These are phyloP conservation scores for Champsocephalus esox DNA, from an alignment of 2,797 vertebrate genomes.

Conservation along the genomic window DNA sequence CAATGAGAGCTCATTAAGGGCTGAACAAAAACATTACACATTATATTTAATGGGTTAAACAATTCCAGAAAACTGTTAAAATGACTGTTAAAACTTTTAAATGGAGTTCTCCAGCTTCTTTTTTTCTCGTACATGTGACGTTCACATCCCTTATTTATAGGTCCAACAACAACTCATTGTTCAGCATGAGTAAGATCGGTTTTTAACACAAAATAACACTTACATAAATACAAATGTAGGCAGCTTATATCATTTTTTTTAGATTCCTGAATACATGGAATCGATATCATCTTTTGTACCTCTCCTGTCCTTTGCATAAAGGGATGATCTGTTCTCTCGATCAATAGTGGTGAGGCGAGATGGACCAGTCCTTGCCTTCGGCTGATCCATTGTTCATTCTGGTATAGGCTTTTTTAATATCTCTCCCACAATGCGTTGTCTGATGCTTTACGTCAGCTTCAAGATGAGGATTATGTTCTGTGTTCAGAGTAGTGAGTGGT, in stretches of 20 bases:
- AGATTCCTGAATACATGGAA: conserved; percentile 43
- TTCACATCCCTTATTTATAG: conserved; percentile 21
- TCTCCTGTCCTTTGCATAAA: conserved; percentile 52
- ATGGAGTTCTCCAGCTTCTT: not conserved
- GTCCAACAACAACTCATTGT: conserved; percentile 5
- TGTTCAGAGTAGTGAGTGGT: conserved; percentile 10
- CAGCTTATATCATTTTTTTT: conserved; percentile 71
- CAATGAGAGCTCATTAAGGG: conserved; percentile 10
- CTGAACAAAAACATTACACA: not conserved
- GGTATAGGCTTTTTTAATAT: conserved; percentile 48
- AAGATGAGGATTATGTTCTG: conserved; percentile 14
- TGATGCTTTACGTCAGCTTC: conserved; percentile 11
- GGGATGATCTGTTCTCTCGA: conserved; percentile 57
- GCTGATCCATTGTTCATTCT: conserved; percentile 41
- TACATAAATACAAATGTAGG: conserved; percentile 73
- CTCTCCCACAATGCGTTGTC: conserved; percentile 45
- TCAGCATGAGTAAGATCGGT: conserved; percentile 5
- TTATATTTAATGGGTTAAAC: too few relatives aligned
- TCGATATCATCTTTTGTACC: conserved; percentile 56
- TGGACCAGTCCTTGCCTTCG: conserved; percentile 49
- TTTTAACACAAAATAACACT: conserved; percentile 50
- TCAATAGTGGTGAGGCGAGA: conserved; percentile 64
- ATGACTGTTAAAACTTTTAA: not conserved
- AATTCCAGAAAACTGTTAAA: too few relatives aligned
- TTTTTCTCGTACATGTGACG: conserved; percentile 3